Base-by-base conservation (phyloP, 2,113 vertebrate species). In the Lathamus discolor region DNA sequence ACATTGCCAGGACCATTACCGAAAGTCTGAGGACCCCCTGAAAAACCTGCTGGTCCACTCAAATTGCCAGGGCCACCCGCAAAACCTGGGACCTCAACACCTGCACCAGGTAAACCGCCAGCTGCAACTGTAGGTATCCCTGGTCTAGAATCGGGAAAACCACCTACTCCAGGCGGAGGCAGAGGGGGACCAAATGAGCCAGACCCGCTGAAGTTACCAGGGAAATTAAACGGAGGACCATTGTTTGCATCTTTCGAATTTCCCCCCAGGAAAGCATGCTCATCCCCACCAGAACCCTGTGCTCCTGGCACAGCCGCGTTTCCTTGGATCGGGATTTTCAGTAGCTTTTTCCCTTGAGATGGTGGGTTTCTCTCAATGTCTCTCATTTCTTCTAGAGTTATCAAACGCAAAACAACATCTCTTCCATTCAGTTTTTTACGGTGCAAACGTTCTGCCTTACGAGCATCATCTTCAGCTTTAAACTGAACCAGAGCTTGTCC, bases 361-460 rank as follows among this genome's bases (percentile, higher is more conserved):
- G 99, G 98, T 67, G 99, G 99, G 95, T 99, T 99, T 95, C 98
- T 98, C 91, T 99, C 99, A 95, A 99, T 98, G 78, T 99, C 99
- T 96, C 98, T 99, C 99, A 99, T 99, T 96, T 99, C 99, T 63
- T 99, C 99, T 88, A 98, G 96, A 49, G 99, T 99, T 85, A 99
- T 98, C 92, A 99, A 95, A 95, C 99, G 99, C 77, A 99, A 98
- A 96, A 99, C 99, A 79, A 99, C 99, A 97, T 99, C 99, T 88
- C 99, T 99, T 64, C 99, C 99, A 55, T 99, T 99, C 87, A 99
- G 98, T 86, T 99, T 99, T 96, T 99, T 99, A 90, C 99, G 99
- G 96, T 99, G 99, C 66, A 99, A 98, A 92, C 99, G 98, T 96
- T 99, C 99, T 52, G 99, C 99, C 96, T 99, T 99, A 76, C 98